Percentiles rank a stretch among this genome's conserved stretches.
These are phyloP conservation scores for Ditula angustiorana DNA, from an alignment of 2,888 invertebrate species.

Conservation along the genomic window DNA sequence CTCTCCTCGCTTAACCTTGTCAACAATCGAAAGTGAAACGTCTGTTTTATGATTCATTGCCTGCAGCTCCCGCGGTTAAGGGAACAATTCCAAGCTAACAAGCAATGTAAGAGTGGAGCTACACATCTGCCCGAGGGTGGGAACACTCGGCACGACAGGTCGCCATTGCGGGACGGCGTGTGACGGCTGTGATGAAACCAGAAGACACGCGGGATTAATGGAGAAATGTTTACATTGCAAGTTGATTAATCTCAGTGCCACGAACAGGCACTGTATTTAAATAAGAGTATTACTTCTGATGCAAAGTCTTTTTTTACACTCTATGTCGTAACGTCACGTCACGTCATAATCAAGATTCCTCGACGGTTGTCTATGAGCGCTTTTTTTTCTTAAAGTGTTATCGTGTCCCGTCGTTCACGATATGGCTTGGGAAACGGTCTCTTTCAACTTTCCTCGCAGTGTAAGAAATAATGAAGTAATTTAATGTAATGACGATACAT, in stretches of 20 bases:
- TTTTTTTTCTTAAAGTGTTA: not conserved
- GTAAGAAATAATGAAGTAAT: constrained; percentile 28
- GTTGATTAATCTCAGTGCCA: constrained; percentile 4
- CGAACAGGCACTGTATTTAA: not conserved
- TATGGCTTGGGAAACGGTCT: constrained; percentile 1
- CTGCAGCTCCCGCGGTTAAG: not conserved
- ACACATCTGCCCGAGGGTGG: constrained; percentile 11
- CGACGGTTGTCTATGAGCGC: not conserved
- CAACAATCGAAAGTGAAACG: constrained; percentile 40
- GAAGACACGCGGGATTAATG: constrained; percentile 1
- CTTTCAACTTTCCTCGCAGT: constrained; percentile 10
- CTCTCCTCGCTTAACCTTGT: constrained; percentile 27
- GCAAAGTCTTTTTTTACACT: constrained; percentile 2
- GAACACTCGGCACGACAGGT: not conserved
- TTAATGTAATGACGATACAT: constrained; percentile 32
- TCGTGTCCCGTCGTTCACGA: not conserved
- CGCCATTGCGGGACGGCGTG: constrained; percentile 2
- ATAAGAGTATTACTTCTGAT: constrained; percentile 5
- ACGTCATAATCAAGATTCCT: not conserved
- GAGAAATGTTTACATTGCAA: not conserved
- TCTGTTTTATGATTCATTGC: constrained; percentile 25
- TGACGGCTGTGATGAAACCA: not conserved
- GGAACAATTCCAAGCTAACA: constrained; percentile 4
- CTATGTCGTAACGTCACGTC: not conserved
- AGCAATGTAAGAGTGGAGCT: constrained; percentile 1